Evolutionary conservation across 2,113 vertebrate genomes (phyloP), one percentile per base, ranked within the genome.

Genomic region (Toxostoma redivivum): DNA sequence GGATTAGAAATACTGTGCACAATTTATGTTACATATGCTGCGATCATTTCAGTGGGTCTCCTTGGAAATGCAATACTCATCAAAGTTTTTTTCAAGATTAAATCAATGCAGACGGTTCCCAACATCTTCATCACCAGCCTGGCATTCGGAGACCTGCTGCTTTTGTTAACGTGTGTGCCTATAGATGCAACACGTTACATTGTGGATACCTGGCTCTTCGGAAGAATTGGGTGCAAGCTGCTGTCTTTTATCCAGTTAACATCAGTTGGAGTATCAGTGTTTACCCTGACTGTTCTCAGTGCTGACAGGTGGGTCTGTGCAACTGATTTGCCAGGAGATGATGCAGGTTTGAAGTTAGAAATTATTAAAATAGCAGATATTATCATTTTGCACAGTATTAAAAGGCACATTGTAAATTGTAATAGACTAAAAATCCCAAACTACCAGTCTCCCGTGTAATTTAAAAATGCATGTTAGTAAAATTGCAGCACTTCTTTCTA

Each of bases 91-190:
- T 98, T 98, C 97, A 98, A 98, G 97, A 98, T 98, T 50, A 98
- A 98, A 95, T 98, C 98, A 28, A 98, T 98, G 98, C 98, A 98
- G 96, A 98, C 98, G 1, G 98, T 98, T 88, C 98, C 98, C 35
- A 98, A 98, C 92, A 98, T 98, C 95, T 98, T 98, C 93, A 98
- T 98, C 95, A 98, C 98, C 85, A 98, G 98, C 92, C 92, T 98
- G 95, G 98, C 98, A 35, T 98, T 98, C 9, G 98, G 98, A 93
- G 98, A 98, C 81, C 94, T 98, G 58, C 95, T 98, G 81, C 98
- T 98, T 57, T 95, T 98, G 70, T 51, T 98, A 81, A 98, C 98
- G 21, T 98, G 98, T 44, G 98, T 98, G 81, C 98, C 98, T 0
- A 96, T 98, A 81, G 98, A 98, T 85, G 98, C 98, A 64, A 98